These are phyloP conservation scores for Drosophila punjabiensis DNA, from an alignment of 1,140 invertebrate genomes.

Conservation along the genomic window DNA sequence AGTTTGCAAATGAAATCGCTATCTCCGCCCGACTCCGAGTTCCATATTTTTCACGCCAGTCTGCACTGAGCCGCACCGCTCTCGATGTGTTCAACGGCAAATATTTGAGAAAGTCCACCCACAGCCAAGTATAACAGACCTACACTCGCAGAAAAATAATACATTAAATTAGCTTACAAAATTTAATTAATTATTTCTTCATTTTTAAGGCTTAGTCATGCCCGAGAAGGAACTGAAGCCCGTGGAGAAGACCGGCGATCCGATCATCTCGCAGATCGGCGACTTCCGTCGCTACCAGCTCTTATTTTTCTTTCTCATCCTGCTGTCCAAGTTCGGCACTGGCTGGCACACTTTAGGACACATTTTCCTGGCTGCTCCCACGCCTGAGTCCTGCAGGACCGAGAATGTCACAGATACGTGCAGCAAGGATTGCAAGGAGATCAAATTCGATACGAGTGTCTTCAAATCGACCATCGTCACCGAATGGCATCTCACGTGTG, in stretches of 20 bases:
- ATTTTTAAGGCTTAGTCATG: not conserved
- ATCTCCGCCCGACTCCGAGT: slow-evolving; percentile 25
- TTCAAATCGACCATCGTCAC: slow-evolving; percentile 91
- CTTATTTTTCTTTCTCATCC: slow-evolving; percentile 88
- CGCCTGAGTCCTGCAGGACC: slow-evolving; percentile 84
- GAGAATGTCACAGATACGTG: slow-evolving; percentile 85
- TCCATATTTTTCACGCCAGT: slow-evolving; percentile 63
- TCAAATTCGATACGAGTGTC: slow-evolving; percentile 87
- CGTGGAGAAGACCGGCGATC: slow-evolving; percentile 50
- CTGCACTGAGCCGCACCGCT: slow-evolving; percentile 37
- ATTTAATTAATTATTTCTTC: not conserved
- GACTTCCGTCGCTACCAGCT: slow-evolving; percentile 91
- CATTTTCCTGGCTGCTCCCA: slow-evolving; percentile 88
- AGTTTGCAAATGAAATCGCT: slow-evolving; percentile 30
- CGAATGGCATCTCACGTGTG: slow-evolving; percentile 91
- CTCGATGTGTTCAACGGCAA: slow-evolving; percentile 44
- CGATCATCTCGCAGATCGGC: slow-evolving; percentile 86
- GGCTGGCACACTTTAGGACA: slow-evolving; percentile 90
- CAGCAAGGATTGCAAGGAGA: slow-evolving; percentile 86
- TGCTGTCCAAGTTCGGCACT: slow-evolving; percentile 90
- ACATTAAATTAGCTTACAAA: not conserved
- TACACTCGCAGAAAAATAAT: slow-evolving; percentile 1
- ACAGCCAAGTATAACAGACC: not conserved
- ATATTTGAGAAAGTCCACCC: slow-evolving; percentile 51
- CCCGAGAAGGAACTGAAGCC: slow-evolving; percentile 10